Base-by-base conservation (phyloP, 2,797 vertebrate species). In the Garrulus glandarius region DNA sequence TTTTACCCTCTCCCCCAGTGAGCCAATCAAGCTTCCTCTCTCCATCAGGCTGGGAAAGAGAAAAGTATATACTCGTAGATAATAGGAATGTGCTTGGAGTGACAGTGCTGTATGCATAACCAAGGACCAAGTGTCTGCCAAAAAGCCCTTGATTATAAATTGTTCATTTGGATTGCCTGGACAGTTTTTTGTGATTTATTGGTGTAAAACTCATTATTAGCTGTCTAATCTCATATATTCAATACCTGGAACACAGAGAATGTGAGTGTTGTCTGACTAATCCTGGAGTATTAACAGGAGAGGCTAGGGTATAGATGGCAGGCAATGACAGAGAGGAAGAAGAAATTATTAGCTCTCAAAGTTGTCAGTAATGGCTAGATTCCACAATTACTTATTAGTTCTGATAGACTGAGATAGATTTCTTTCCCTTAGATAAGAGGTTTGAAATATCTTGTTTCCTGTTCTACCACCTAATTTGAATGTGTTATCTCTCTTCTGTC, bases 401-500 rank as follows among this genome's bases (percentile, higher is more conserved):
- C 17, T 88, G 19, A 43, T 16, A 64, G 18, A 47, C 22, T 29
- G 13, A 70, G 13, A 71, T 14, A 36, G 13, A 53, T 69, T 68
- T 84, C 3, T 59, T 83, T 59, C 23, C 60, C 29, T 70, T 49
- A 21, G 11, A 13, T 11, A 74, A 44, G 11, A 56, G 6, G 3
- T 21, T 85, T 61, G 70, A 70, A 89, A 41, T 59, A 52, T 7
- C 15, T 69, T 57, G 3, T 57, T 85, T 83, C 29, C 19, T 65
- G 8, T 3, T 53, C 30, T 68, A 50, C 4, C 5, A 52, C 14
- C 9, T 77, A 39, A 83, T 91, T 63, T 77, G 71, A 60, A 29
- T 29, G 19, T 74, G 10, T 20, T 52, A 10, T 36, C 53, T 0
- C 0, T 61, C 5, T 56, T 72, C 32, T 0, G 0, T 9, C 5